These are phyloP conservation scores for Phlogophora meticulosa DNA, from an alignment of 2,888 invertebrate genomes.

Conservation along the genomic window DNA sequence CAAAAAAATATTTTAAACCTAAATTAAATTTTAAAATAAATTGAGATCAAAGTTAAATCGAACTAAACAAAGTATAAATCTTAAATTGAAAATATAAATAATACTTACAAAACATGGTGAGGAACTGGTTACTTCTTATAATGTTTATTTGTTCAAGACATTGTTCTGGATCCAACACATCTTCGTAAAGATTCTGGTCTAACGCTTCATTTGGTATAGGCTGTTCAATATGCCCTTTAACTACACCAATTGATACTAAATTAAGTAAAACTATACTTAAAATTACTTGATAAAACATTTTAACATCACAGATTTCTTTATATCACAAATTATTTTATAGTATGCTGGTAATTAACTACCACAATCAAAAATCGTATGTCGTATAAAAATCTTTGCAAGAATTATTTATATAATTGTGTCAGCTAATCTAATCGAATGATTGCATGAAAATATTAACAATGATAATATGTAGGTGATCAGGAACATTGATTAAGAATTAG, in stretches of 20 bases:
- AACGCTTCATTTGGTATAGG: constrained; percentile 65
- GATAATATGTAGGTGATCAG: constrained; percentile 13
- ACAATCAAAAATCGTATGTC: constrained; percentile 11
- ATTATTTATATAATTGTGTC: constrained; percentile 39
- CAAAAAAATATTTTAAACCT: no score
- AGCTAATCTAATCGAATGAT: constrained; percentile 33
- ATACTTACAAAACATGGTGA: constrained; percentile 76
- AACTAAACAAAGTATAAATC: no score
- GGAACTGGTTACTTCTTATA: constrained; percentile 59
- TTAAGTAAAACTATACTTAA: constrained; percentile 35
- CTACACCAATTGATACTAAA: constrained; percentile 37
- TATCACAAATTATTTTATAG: no score
- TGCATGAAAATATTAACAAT: neutral
- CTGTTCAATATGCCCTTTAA: constrained; percentile 45
- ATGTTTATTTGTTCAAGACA: constrained; percentile 76
- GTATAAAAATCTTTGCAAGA: constrained; percentile 2
- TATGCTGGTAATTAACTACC: neutral
- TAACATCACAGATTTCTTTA: neutral
- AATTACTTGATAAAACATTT: constrained; percentile 41
- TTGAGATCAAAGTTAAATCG: no score
- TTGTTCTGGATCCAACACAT: constrained; percentile 74
- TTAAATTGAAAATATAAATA: no score
- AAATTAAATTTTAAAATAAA: no score
- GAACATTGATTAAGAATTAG: constrained; percentile 17
- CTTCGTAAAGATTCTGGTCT: constrained; percentile 74